A percentile compares a stretch with the other conserved stretches of the same genome.
These are phyloP conservation scores for Nyctalus aviator DNA, from an alignment of 2,797 vertebrate genomes.

Conservation along the genomic window DNA sequence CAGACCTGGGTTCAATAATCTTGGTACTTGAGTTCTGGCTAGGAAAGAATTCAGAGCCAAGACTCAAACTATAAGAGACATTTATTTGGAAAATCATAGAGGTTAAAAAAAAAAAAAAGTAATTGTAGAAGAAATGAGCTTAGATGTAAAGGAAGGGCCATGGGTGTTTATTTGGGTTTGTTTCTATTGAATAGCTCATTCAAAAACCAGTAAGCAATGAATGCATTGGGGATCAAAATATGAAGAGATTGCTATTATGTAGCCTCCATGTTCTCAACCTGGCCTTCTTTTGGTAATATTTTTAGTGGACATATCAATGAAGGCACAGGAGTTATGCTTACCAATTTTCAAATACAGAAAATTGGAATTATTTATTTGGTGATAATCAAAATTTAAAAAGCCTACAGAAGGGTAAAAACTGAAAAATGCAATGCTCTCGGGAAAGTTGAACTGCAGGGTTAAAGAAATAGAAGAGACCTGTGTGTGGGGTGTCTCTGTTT, in stretches of 20 bases:
- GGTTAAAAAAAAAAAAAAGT: not conserved
- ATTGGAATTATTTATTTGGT: not conserved
- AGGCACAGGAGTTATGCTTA: not conserved
- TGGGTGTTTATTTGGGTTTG: not conserved
- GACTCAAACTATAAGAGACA: not conserved
- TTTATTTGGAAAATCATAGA: not conserved
- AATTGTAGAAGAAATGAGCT: not conserved
- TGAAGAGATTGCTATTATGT: not conserved
- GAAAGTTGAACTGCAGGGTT: not conserved
- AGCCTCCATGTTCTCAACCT: not conserved
- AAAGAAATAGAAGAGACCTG: not conserved
- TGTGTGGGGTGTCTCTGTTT: too few species aligned
- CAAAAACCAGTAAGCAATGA: not conserved
- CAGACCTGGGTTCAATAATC: not conserved
- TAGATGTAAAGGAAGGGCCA: not conserved
- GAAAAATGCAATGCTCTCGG: not conserved
- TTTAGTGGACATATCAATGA: not conserved
- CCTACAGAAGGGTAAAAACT: not conserved
- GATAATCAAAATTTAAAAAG: not conserved
- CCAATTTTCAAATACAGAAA: not conserved
- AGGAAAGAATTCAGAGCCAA: not conserved
- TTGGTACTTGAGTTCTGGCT: not conserved
- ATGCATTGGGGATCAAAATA: not conserved
- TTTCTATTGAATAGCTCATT: not conserved
- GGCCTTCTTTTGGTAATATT: not conserved